Conservation (phyloP, 64 coral and sea anemone species). For the Stichodactyla helianthus region DNA sequence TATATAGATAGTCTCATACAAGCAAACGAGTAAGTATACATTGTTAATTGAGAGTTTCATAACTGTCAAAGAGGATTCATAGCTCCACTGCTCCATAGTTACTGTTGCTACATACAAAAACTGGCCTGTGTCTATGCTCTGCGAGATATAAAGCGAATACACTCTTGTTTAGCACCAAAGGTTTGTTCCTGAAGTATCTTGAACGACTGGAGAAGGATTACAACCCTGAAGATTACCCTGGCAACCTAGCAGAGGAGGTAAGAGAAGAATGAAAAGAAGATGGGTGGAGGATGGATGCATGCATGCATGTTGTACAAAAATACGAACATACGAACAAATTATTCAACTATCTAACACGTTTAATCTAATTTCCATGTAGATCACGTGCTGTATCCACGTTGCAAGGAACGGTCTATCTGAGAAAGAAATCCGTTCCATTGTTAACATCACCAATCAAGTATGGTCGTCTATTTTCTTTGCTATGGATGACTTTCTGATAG, state of each 20-base stretch:
- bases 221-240: slow-evolving; percentile 69
- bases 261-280: background rate
- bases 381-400: slow-evolving; percentile 51
- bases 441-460: slow-evolving; percentile 56
- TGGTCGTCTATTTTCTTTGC: slow-evolving; percentile 78
- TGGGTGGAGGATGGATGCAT: background rate
- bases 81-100: too few species aligned
- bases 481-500: slow-evolving; percentile 77
- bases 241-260: slow-evolving; percentile 84
- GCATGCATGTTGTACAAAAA: too few species aligned
- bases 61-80: too few species aligned
- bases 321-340: too few species aligned
- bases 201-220: slow-evolving; percentile 81
- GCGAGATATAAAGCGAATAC: too few species aligned
- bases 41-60: too few species aligned
- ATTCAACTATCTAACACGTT: too few species aligned
- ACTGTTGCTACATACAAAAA: background rate
- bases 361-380: too few species aligned
- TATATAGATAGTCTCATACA: slow-evolving; percentile 64
- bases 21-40: slow-evolving; percentile 40
- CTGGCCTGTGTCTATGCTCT: background rate
- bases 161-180: slow-evolving; percentile 38
- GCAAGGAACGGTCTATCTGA: slow-evolving; percentile 81
- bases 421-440: slow-evolving; percentile 62
- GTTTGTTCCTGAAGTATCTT: slow-evolving; percentile 77